Evolutionary conservation across 2,797 vertebrate species (phyloP), one percentile per base, ranked within the genome.

Genomic region (Pogoniulus pusillus): DNA sequence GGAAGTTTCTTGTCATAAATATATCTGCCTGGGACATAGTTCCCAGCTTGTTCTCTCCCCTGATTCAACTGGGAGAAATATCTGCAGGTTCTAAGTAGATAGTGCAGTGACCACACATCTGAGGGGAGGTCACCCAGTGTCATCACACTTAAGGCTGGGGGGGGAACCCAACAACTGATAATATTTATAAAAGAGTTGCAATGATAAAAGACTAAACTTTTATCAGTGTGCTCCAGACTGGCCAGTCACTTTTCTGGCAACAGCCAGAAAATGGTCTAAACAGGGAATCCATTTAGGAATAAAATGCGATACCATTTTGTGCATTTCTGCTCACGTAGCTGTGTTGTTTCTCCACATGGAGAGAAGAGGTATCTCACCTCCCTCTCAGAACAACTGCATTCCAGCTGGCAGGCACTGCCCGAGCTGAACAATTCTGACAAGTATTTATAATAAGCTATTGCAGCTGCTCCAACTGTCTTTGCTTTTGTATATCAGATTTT

Each of bases 391-490:
- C 37, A 34, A 72, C 89, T 35, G 66, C 82, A 43, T 57, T 73
- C 82, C 89, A 92, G 91, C 91, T 94, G 95, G 89, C 80, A 91
- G 86, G 53, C 75, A 10, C 45, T 62, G 64, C 59, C 81, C 16
- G 7, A 37, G 82, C 86, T 37, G 64, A 91, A 92, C 86, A 86
- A 62, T 62, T 45, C 82, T 74, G 88, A 23, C 47, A 76, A 91
- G 65, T 65, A 72, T 92, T 93, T 92, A 34, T 70, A 85, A 91
- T 79, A 71, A 83, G 62, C 82, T 84, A n/a, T 58, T 79, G 88
- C 87, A 91, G 90, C 89, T 91, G 85, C 66, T 91, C 53, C 73
- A 75, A 66, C 78, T 90, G 78, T 85, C 85, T 83, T 79, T 82
- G 84, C 90, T 68, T 93, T 80, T 86, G 47, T 80, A 8, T 7